Percentiles rank a stretch among this genome's conserved stretches.
Conservation (phyloP, 2,888 invertebrate genomes). For the Hirtodrosophila histrioides region DNA sequence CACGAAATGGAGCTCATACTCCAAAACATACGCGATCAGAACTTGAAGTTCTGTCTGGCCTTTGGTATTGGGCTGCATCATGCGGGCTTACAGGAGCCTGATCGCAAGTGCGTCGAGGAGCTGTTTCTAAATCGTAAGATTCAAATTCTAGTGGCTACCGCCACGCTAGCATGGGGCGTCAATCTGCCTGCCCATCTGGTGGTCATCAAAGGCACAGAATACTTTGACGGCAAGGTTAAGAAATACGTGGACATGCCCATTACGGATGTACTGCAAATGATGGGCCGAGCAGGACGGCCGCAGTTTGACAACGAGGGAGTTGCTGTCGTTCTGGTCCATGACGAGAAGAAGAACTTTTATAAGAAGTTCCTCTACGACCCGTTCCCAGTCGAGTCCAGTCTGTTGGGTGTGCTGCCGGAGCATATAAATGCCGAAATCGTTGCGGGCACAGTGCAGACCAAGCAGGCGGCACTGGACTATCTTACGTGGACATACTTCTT, state of each 20-base stretch:
- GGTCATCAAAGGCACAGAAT: slow-evolving; percentile 99
- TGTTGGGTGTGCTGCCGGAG: slow-evolving; percentile 95
- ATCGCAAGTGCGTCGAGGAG: slow-evolving; percentile 96
- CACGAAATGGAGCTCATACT: slow-evolving; percentile 93
- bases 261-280: slow-evolving; percentile 99
- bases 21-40: slow-evolving; percentile 91
- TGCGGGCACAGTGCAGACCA: slow-evolving; percentile 96
- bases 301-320: slow-evolving; percentile 97
- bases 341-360: slow-evolving; percentile 99
- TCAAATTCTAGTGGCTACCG: slow-evolving; percentile 97
- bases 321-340: slow-evolving; percentile 95
- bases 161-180: slow-evolving; percentile 99
- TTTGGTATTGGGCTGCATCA: slow-evolving; percentile 99
- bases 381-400: slow-evolving; percentile 98
- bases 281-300: slow-evolving; percentile 99
- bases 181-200: slow-evolving; percentile 99
- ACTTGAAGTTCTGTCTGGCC: slow-evolving; percentile 95
- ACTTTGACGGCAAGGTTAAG: slow-evolving; percentile 97
- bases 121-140: slow-evolving; percentile 97
- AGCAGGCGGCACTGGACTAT: slow-evolving; percentile 97
- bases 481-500: slow-evolving; percentile 99
- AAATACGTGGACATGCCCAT: slow-evolving; percentile 99
- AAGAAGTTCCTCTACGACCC: slow-evolving; percentile 99
- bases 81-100: slow-evolving; percentile 97
- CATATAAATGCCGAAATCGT: slow-evolving; percentile 99